phyloP scores from a whole-genome alignment of 2,113 vertebrate genomes.

The Gracilinanus agilis region DNA sequence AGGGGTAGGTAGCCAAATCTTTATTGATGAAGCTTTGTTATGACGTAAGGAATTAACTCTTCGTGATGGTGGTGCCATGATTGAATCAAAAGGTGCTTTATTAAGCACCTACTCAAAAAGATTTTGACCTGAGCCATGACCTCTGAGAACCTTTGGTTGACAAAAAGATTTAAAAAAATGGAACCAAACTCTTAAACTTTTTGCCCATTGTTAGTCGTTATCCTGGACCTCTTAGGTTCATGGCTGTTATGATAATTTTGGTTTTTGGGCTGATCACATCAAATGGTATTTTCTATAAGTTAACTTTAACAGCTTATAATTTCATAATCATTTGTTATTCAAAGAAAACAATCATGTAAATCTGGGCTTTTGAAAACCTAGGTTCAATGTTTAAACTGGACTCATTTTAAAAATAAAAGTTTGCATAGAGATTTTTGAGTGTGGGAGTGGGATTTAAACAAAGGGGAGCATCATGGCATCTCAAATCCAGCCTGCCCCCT shows the following conservation, averaged over 20 bases:
- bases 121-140: background rate
- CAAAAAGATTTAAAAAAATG: background rate
- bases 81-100: background rate
- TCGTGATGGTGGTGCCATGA: background rate
- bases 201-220: slow-evolving; percentile 7
- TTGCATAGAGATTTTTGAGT: background rate
- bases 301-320: slow-evolving; percentile 25
- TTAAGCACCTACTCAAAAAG: background rate
- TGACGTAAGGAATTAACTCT: background rate
- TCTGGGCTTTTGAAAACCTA: slow-evolving; percentile 50
- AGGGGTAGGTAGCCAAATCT: slow-evolving; percentile 39
- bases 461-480: background rate
- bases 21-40: background rate
- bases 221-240: slow-evolving; percentile 28
- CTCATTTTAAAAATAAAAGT: slow-evolving; percentile 28
- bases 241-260: slow-evolving; percentile 35
- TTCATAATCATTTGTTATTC: slow-evolving; percentile 52
- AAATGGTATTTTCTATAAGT: slow-evolving; percentile 25
- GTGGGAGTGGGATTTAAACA: background rate
- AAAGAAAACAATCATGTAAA: slow-evolving; percentile 5
- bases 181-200: background rate
- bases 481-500: background rate
- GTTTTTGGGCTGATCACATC: background rate
- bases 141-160: background rate
- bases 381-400: slow-evolving; percentile 40